These are phyloP conservation scores for Nemopilema nomurai DNA, from an alignment of 30 jellyfish, hydroid and myxozoan species.

Conservation along the genomic window DNA sequence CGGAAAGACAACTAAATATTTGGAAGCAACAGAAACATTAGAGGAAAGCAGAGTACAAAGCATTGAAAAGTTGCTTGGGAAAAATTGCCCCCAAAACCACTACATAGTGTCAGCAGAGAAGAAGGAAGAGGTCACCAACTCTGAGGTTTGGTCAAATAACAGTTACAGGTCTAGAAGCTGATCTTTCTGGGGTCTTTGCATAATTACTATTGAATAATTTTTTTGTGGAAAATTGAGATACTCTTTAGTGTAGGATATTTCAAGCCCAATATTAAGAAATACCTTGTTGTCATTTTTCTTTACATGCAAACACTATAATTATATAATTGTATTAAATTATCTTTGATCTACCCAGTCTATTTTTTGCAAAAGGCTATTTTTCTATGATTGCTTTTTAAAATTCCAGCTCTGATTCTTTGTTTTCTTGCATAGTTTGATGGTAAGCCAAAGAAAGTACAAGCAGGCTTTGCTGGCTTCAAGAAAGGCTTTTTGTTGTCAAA, in stretches of 20 bases:
- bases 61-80: conserved; percentile 45
- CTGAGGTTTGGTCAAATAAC: background rate
- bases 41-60: conserved; percentile 37
- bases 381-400: too few relatives aligned
- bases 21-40: conserved; percentile 39
- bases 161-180: background rate
- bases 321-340: too few relatives aligned
- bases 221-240: too few relatives aligned
- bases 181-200: too few relatives aligned
- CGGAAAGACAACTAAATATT: background rate
- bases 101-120: background rate
- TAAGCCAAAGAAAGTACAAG: background rate
- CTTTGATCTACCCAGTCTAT: too few relatives aligned
- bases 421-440: background rate
- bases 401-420: background rate
- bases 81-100: background rate
- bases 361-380: too few relatives aligned
- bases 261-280: too few relatives aligned
- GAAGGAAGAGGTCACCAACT: background rate
- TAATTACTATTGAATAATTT: too few relatives aligned
- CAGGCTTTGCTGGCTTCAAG: conserved; percentile 69
- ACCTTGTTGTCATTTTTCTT: too few relatives aligned
- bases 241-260: too few relatives aligned
- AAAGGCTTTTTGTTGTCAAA: conserved; percentile 66
- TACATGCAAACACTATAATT: too few relatives aligned